Evolutionary conservation across 2,888 invertebrate species (phyloP).

Genomic region (Torymus texanus): DNA sequence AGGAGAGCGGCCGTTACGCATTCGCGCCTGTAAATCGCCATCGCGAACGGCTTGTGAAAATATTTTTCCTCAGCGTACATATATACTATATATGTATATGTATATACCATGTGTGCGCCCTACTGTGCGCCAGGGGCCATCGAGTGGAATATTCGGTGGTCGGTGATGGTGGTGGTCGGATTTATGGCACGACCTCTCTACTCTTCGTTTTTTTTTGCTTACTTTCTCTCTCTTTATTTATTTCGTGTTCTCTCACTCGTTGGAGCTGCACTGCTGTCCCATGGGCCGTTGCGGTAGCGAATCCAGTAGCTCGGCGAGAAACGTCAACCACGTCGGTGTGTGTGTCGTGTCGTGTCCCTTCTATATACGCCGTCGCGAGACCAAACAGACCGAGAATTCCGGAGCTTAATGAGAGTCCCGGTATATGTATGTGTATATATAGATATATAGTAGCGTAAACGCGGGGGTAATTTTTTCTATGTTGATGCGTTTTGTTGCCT

Average conservation of each 20-base stretch:
- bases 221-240: conserved; percentile 6
- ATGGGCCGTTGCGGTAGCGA: neutral
- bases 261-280: neutral
- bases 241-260: conserved; percentile 8
- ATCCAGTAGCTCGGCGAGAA: no score
- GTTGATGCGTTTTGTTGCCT: no score
- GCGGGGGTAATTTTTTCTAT: no score
- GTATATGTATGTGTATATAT: no score
- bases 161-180: conserved; percentile 16
- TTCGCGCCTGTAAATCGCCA: conserved; percentile 36
- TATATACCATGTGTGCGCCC: neutral
- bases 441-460: no score
- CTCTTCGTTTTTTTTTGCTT: conserved; percentile 2
- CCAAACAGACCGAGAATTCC: no score
- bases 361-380: no score
- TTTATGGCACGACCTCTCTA: conserved; percentile 35
- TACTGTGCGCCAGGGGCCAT: conserved; percentile 31
- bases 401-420: no score
- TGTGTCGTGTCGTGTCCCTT: no score
- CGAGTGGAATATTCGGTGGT: conserved; percentile 39
- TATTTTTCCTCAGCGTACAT: conserved; percentile 29
- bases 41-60: conserved; percentile 37
- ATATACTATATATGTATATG: neutral
- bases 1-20: neutral
- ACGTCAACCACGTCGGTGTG: no score